These are phyloP conservation scores for Cephalotes varians DNA, from an alignment of 2,888 invertebrate genomes.

Conservation along the genomic window DNA sequence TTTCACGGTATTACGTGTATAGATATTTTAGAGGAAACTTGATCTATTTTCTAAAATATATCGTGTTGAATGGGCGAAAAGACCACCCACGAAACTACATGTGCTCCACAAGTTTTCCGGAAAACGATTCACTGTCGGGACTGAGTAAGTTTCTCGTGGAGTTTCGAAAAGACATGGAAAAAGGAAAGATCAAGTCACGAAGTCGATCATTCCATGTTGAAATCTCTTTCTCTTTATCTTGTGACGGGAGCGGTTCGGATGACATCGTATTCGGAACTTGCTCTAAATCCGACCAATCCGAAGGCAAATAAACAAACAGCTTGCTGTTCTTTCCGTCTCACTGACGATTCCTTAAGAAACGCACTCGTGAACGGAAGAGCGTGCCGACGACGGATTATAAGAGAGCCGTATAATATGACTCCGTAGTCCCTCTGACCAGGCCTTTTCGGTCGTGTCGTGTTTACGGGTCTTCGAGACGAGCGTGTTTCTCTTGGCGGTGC, in stretches of 20 bases:
- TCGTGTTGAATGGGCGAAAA: constrained; percentile 62
- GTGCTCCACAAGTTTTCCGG: constrained; percentile 73
- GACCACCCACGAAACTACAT: constrained; percentile 71
- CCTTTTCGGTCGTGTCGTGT: constrained; percentile 68
- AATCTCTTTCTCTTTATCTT: constrained; percentile 7
- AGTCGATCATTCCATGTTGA: constrained; percentile 5
- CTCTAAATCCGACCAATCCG: constrained; percentile 41
- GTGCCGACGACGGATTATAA: constrained; percentile 59
- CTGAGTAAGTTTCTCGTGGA: not conserved
- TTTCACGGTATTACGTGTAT: constrained; percentile 40
- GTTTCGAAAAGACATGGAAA: not conserved
- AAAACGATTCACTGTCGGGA: constrained; percentile 53
- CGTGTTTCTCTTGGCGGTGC: constrained; percentile 70
- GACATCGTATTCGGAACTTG: constrained; percentile 26
- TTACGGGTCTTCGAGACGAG: constrained; percentile 67
- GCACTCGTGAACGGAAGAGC: constrained; percentile 41
- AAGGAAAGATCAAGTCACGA: not conserved
- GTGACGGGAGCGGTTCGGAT: not conserved
- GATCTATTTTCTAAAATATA: constrained; percentile 51
- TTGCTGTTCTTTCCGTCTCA: constrained; percentile 30
- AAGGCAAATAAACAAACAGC: constrained; percentile 49
- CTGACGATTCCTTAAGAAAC: constrained; percentile 6
- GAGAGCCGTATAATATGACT: constrained; percentile 73
- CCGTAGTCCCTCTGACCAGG: constrained; percentile 60
- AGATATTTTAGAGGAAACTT: constrained; percentile 43